Conservation (phyloP, 2,113 vertebrate species). For the Rafetus swinhoei region DNA sequence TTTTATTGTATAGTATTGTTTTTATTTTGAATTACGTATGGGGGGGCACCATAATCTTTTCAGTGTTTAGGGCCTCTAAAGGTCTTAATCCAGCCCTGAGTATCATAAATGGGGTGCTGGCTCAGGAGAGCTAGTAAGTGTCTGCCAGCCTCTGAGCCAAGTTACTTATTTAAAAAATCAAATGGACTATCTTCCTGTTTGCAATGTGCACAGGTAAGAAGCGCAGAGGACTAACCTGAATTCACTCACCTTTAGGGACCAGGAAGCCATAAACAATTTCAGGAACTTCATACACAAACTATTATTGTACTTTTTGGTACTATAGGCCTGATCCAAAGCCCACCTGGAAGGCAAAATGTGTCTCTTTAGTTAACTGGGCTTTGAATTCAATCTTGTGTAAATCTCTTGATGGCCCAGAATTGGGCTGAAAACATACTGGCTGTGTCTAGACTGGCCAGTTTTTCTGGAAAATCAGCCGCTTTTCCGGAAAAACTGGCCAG, state of each 20-base stretch:
- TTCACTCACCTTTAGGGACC: background rate
- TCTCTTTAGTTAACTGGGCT: background rate
- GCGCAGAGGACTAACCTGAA: background rate
- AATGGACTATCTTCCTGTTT: background rate
- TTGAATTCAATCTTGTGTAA: background rate
- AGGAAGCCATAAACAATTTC: background rate
- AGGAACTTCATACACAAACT: background rate
- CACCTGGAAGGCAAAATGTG: background rate
- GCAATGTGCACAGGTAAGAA: background rate
- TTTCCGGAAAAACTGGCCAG: too few species aligned
- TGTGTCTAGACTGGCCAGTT: too few species aligned
- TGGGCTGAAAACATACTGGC: background rate
- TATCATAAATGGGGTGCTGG: background rate
- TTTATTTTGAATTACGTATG: too few species aligned
- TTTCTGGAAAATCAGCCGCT: too few species aligned
- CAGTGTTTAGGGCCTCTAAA: too few species aligned
- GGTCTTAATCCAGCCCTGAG: too few species aligned
- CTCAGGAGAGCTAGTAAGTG: background rate
- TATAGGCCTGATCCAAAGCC: background rate
- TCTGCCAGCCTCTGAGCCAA: too few species aligned
- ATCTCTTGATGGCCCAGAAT: rapidly evolving
- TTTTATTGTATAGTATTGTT: too few species aligned
- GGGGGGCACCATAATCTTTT: too few species aligned
- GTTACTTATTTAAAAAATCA: background rate
- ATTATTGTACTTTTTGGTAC: background rate